Percentiles rank a stretch among this genome's conserved stretches.
Conservation (phyloP, 2,113 vertebrate genomes). For the Tiliqua scincoides region DNA sequence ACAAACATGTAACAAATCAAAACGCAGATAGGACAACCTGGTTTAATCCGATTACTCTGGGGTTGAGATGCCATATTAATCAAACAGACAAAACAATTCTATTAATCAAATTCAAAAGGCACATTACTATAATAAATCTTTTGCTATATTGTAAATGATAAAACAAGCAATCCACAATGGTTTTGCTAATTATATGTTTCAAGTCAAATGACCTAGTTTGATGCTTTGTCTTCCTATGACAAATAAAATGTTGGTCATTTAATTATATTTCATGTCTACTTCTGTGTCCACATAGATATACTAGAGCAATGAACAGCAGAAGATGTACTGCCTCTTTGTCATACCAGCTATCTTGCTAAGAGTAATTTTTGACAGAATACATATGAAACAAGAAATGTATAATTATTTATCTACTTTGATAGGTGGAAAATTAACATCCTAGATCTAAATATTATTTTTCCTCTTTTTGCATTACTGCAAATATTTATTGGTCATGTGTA, state of each 20-base stretch:
- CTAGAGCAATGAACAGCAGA: slow-evolving; percentile 18
- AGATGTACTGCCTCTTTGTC: background rate
- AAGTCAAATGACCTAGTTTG: slow-evolving; percentile 61
- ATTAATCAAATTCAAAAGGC: slow-evolving; percentile 72
- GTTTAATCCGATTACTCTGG: slow-evolving; percentile 58
- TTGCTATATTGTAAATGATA: slow-evolving; percentile 69
- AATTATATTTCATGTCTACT: slow-evolving; percentile 55
- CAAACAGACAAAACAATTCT: slow-evolving; percentile 70
- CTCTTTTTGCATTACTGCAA: background rate
- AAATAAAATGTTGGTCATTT: slow-evolving; percentile 58
- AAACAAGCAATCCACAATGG: slow-evolving; percentile 71
- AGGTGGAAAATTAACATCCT: background rate
- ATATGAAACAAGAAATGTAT: background rate
- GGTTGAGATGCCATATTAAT: slow-evolving; percentile 69
- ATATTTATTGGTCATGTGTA: background rate
- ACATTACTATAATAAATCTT: slow-evolving; percentile 69
- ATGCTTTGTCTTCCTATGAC: slow-evolving; percentile 66
- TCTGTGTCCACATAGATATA: slow-evolving; percentile 49
- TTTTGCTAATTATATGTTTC: slow-evolving; percentile 70
- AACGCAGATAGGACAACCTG: slow-evolving; percentile 33
- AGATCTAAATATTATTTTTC: background rate
- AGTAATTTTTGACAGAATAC: background rate
- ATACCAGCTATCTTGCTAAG: background rate
- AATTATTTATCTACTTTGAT: background rate
- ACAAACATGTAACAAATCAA: slow-evolving; percentile 31